Evolutionary conservation across 2,113 vertebrate species (phyloP), one percentile per base, ranked within the genome.

Genomic region (Zosterops pallidus): DNA sequence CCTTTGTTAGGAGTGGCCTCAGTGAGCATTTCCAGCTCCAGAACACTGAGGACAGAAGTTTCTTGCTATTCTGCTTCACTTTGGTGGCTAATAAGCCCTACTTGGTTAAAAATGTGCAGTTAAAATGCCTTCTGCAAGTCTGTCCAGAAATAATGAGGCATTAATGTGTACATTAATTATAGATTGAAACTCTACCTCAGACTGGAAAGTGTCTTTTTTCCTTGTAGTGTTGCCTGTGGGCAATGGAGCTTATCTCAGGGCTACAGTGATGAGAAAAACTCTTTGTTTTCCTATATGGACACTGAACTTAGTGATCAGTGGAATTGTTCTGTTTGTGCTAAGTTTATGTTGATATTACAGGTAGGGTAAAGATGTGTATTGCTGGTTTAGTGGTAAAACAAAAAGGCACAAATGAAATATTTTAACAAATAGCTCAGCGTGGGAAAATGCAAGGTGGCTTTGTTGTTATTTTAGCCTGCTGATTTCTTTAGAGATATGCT

Each of bases 71-170:
- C 26, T 83, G 37, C 35, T 94, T 83, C 69, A 46, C 11, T 83
- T 78, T 88, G 21, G 35, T 57, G 37, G 41, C 29, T 65, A 52
- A 83, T 49, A 44, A 26, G 28, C 70, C 63, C 52, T 70, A 9
- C 64, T 86, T 80, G 14, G 35, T 92, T 80, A 81, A 94, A 92
- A 86, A 84, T 22, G 14, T 82, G 70, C 70, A 72, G n/a, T 92
- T 82, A 57, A 95, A 92, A 33, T 70, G 59, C 80, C 33, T 94
- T 74, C 82, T 94, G 42, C 44, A 90, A 75, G 60, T 64, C 68
- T 63, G 39, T 75, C n/a, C 47, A 49, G 87, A 91, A 96, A 77
- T 85, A 83, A 83, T 29, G 82, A 91, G 64, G 28, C 60, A n/a
- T 93, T 92, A 83, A 82, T 60, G 39, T 55, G 50, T 70, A 25